Evolutionary conservation across 1,140 invertebrate genomes (phyloP).

Genomic region (Arion vulgaris): DNA sequence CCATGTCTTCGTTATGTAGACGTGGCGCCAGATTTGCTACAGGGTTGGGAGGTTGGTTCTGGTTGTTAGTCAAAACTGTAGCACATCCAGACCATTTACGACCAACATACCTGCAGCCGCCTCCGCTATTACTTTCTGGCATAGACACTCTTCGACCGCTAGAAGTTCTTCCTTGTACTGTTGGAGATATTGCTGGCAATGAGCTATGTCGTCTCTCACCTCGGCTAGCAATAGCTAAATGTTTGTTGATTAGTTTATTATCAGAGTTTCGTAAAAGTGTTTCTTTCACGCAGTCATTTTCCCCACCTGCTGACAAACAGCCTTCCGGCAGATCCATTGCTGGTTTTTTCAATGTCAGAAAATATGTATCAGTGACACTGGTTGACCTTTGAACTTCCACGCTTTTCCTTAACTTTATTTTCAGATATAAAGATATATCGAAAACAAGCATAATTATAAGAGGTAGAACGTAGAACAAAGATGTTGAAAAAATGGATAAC

Average conservation of each 20-base stretch:
- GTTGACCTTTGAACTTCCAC: conserved; percentile 39
- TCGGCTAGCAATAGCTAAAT: conserved; percentile 14
- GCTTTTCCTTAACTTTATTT: conserved; percentile 36
- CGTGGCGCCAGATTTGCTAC: conserved; percentile 29
- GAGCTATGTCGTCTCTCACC: conserved; percentile 37
- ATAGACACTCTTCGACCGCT: conserved; percentile 35
- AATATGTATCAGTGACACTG: conserved; percentile 39
- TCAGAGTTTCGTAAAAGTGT: conserved; percentile 20
- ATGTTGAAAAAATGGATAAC: conserved; percentile 27
- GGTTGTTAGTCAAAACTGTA: conserved; percentile 4
- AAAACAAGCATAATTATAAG: conserved; percentile 17
- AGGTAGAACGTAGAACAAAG: conserved; percentile 18
- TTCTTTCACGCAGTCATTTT: conserved; percentile 22
- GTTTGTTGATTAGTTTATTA: conserved; percentile 31
- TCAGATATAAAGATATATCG: conserved; percentile 27
- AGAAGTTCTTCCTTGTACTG: conserved; percentile 33
- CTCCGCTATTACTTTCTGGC: conserved; percentile 30
- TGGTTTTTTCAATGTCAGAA: conserved; percentile 38
- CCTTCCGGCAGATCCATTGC: conserved; percentile 18
- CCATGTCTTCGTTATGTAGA: conserved; percentile 27
- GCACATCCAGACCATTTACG: conserved; percentile 37
- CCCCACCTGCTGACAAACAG: not conserved
- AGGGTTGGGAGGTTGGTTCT: conserved; percentile 19
- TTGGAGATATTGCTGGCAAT: conserved; percentile 28
- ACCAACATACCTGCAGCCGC: conserved; percentile 33